Base-by-base conservation (phyloP, 2,113 vertebrate genomes). In the Trichechus manatus region DNA sequence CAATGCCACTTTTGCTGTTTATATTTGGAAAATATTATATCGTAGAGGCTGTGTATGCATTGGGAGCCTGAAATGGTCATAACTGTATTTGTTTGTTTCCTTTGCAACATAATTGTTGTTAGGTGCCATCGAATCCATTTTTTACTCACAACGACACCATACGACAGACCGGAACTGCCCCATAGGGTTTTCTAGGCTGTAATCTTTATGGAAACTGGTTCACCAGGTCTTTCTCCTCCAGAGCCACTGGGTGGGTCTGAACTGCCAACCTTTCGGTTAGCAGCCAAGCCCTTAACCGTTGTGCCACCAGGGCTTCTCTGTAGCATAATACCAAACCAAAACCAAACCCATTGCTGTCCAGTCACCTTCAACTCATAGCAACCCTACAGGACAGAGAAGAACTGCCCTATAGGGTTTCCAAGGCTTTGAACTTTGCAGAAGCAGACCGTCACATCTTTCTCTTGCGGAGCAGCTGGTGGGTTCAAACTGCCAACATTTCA, bases 41-140 rank as follows among this genome's bases (percentile, higher is more conserved):
- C 23, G 31, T 3, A 0, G 0, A 78, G 44, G 36, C 5, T 17
- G 6, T 9, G 22, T n/a, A 3, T 5, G 15, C 4, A 19, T n/a
- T 15, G 72, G 64, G 63, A 81, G 27, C 9, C 44, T 6, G 20
- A 47, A 56, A 22, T 9, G 20, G 31, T 31, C 31, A 20, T 6
- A 79, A n/a, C 6, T 27, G 13, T 9, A 20, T n/a, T 1, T 53
- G 31, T 29, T 87, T 9, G 3, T 25, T 95, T 85, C 44, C 33
- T 23, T 22, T 39, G 14, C 3, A 39, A 8, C 27, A n/a, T 27
- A 78, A 14, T 39, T 23, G 20, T 39, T 74, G 9, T 20, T 72
- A 22, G n/a, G n/a, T 36, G n/a, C 70, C 19, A 36, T 9, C 2
- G 19, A 72, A 19, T 10, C 22, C 15, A 23, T n/a, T 39, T 74